A percentile compares a stretch with the other conserved stretches of the same genome.
Conservation (phyloP, 2,888 invertebrate species). For the Synanthedon tipuliformis region DNA sequence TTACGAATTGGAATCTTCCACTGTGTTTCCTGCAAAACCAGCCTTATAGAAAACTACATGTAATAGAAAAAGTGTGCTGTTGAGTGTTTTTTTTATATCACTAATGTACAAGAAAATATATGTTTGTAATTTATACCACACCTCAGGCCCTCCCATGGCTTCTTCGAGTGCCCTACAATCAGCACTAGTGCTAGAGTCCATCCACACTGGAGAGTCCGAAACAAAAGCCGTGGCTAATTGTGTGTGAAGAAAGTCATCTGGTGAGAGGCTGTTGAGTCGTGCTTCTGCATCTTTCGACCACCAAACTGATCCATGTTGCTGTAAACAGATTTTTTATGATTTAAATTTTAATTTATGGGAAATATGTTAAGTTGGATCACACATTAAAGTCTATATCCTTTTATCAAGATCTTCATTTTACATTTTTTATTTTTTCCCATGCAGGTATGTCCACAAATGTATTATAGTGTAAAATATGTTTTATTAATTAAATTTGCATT, state of each 20-base stretch:
- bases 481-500: too few species aligned
- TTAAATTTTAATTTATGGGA: background rate
- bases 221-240: conserved; percentile 86
- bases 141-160: conserved; percentile 82
- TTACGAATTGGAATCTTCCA: too few species aligned
- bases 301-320: conserved; percentile 98
- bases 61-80: too few species aligned
- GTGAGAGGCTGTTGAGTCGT: conserved; percentile 74
- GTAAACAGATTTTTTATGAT: conserved; percentile 11
- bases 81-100: too few species aligned
- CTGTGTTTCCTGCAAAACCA: background rate
- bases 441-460: too few species aligned
- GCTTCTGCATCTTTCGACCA: conserved; percentile 85
- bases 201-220: conserved; percentile 93
- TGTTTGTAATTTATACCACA: conserved; percentile 40
- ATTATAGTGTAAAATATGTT: too few species aligned
- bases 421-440: too few species aligned
- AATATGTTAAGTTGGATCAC: background rate
- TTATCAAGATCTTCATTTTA: background rate
- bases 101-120: too few species aligned
- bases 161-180: conserved; percentile 85
- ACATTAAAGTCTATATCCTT: background rate
- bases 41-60: background rate
- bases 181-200: conserved; percentile 86
- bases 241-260: conserved; percentile 83